Base-by-base conservation (phyloP, 2,797 vertebrate species). In the Sebastes hubbsi region DNA sequence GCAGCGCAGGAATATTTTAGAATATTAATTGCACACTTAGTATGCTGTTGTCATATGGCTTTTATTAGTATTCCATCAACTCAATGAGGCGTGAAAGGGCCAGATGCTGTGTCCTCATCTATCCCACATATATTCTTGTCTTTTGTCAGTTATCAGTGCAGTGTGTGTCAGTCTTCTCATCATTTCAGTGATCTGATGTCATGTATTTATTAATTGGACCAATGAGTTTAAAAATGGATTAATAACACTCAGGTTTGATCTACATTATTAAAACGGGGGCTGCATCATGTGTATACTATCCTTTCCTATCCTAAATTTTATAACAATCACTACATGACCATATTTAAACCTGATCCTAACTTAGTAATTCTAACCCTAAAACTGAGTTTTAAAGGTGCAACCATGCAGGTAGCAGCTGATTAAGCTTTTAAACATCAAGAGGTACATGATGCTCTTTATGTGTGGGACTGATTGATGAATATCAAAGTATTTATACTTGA, bases 1-100 rank as follows among this genome's bases (percentile, higher is more conserved):
- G 90, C 89, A 69, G 91, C 0, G 88, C 83, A 64, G 76, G 93
- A 94, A 94, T 94, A 94, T 91, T 91, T 94, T 91, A 81, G 89
- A 95, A 95, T 96, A 93, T 93, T 94, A 95, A 95, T 95, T 90
- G 81, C 81, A 70, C 88, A 88, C 90, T 95, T 94, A 89, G 92
- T 94, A 95, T 95, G 87, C 95, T 83, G 91, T 86, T 90, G 91
- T 95, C 94, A 94, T 94, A 89, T 91, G 87, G 86, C 82, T 93
- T 95, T 95, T 94, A 96, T 95, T 95, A 95, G 95, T 92, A 94
- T 95, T 94, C 94, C 91, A 93, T 95, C 92, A 91, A 91, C 76
- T 86, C 90, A 91, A 93, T 93, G 91, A 94, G 94, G 87, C 67
- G 65, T 87, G 88, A 93, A 92, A 93, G 89, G 89, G 85, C 91